Conservation (phyloP, 2,888 invertebrate species). For the Rhingia rostrata region DNA sequence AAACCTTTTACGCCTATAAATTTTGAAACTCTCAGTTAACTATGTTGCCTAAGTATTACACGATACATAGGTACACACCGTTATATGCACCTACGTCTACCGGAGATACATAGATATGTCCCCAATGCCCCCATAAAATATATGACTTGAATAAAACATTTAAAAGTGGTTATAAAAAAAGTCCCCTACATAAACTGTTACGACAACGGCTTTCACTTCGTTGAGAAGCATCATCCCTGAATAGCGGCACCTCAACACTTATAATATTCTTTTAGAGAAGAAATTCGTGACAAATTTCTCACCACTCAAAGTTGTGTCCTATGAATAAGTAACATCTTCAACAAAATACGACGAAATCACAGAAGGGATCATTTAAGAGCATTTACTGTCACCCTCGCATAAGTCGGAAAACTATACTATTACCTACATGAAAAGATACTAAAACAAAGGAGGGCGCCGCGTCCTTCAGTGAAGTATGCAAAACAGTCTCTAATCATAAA, state of each 20-base stretch:
- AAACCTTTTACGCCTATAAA: too few species aligned
- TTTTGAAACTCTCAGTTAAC: too few species aligned
- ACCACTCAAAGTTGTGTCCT: conserved; percentile 69
- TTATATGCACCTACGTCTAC: too few species aligned
- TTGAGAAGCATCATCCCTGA: conserved; percentile 34
- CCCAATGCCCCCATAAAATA: conserved; percentile 27
- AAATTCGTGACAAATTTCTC: conserved; percentile 70
- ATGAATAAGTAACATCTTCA: conserved; percentile 68
- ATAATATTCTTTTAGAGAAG: conserved; percentile 26
- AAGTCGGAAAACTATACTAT: conserved; percentile 16
- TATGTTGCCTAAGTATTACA: too few species aligned
- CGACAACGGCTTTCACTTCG: conserved; percentile 12
- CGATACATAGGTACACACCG: too few species aligned
- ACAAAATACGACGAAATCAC: conserved; percentile 67
- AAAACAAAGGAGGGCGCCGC: conserved; percentile 13
- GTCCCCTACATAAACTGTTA: conserved; percentile 49
- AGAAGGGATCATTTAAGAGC: conserved; percentile 62
- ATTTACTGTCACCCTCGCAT: conserved; percentile 63
- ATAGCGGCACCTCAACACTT: conserved; percentile 48
- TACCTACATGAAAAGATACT: conserved; percentile 9
- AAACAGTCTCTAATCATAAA: conserved; percentile 73
- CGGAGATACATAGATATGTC: too few species aligned
- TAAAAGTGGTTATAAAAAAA: conserved; percentile 62
- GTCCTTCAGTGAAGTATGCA: conserved; percentile 59
- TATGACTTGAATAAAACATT: conserved; percentile 53